Conservation (phyloP, 2,888 invertebrate species). For the Siphonodentalium dalli region DNA sequence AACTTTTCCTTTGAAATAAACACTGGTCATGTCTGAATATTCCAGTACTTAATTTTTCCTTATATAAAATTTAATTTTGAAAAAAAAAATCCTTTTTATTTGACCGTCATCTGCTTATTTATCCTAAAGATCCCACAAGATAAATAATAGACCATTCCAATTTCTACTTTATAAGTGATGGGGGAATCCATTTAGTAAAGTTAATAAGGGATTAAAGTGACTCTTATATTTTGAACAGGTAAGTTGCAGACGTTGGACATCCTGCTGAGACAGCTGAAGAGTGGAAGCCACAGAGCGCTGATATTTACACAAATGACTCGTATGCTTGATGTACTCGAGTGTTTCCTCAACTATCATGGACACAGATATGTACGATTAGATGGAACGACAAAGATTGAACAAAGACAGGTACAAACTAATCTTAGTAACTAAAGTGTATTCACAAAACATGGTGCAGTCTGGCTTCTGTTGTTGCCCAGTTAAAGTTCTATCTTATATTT, state of each 20-base stretch:
- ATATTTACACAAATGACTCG: constrained; percentile 99
- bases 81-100: neutral
- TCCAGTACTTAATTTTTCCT: no score
- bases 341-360: constrained; percentile 95
- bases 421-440: neutral
- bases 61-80: neutral
- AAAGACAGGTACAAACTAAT: constrained; percentile 79
- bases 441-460: neutral
- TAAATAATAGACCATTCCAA: no score
- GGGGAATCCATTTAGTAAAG: neutral
- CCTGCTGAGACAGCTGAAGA: constrained; percentile 82
- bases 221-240: constrained; percentile 65
- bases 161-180: neutral
- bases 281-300: constrained; percentile 86
- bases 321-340: constrained; percentile 97
- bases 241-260: constrained; percentile 89
- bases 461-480: no score
- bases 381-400: constrained; percentile 94
- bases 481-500: no score
- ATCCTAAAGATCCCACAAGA: no score
- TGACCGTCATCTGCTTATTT: no score
- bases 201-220: neutral
- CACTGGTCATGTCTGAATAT: no score
- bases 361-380: constrained; percentile 92
- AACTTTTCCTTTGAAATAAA: no score